A percentile compares a stretch with the other conserved stretches of the same genome.
phyloP scores from a whole-genome alignment of 2,888 invertebrate genomes.

The Drosophila anomelani region DNA sequence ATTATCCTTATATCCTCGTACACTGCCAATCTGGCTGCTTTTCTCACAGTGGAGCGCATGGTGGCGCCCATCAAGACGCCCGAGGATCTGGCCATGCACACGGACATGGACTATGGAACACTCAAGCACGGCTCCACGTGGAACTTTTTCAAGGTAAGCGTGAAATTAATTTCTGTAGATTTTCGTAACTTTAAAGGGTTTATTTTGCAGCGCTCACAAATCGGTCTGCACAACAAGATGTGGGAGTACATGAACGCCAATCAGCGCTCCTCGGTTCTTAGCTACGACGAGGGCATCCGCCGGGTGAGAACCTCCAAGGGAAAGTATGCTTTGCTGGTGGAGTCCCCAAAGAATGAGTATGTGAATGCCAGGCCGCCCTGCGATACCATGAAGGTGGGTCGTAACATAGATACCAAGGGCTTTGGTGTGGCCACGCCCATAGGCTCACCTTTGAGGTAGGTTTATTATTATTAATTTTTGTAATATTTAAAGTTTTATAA shows the following conservation, averaged over 20 bases:
- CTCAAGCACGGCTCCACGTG: slow-evolving; percentile 92
- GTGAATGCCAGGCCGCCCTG: slow-evolving; percentile 95
- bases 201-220: slow-evolving; percentile 90
- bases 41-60: slow-evolving; percentile 98
- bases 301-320: slow-evolving; percentile 92
- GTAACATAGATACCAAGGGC: slow-evolving; percentile 93
- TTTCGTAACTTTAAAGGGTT: not conserved
- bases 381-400: slow-evolving; percentile 97
- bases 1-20: slow-evolving; percentile 98
- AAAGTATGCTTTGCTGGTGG: slow-evolving; percentile 91
- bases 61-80: slow-evolving; percentile 96
- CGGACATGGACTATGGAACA: slow-evolving; percentile 96
- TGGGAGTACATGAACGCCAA: slow-evolving; percentile 97
- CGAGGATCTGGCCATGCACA: slow-evolving; percentile 95
- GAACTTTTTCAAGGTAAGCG: slow-evolving; percentile 90
- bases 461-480: not conserved
- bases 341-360: slow-evolving; percentile 89
- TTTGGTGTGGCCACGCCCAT: slow-evolving; percentile 98
- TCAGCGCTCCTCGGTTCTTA: slow-evolving; percentile 91
- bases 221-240: slow-evolving; percentile 94
- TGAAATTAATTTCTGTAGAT: not conserved
- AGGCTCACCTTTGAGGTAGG: slow-evolving; percentile 95
- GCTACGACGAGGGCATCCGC: slow-evolving; percentile 92
- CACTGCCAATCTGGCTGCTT: slow-evolving; percentile 99
- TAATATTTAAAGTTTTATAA: not conserved